A percentile compares a stretch with the other conserved stretches of the same genome.
Evolutionary conservation across 2,113 vertebrate species (phyloP).

Genomic region (Phodopus roborovskii): DNA sequence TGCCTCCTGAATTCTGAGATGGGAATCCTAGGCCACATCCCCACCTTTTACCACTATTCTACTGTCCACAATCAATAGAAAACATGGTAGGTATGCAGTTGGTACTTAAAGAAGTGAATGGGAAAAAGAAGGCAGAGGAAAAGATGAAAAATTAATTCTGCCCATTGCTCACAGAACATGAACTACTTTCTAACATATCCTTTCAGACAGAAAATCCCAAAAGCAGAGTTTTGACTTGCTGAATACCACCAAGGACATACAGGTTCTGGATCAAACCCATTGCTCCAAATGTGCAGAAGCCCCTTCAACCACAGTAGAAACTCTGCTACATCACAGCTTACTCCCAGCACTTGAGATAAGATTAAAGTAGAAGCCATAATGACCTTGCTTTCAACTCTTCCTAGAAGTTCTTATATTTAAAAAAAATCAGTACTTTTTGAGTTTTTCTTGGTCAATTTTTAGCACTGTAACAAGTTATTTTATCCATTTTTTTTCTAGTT

Average conservation of each 20-base stretch:
- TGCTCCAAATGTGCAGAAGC: neutral
- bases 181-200: neutral
- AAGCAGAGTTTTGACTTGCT: neutral
- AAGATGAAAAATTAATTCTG: neutral
- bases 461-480: neutral
- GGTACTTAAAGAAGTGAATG: neutral
- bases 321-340: no score
- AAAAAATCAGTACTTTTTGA: neutral
- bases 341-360: no score
- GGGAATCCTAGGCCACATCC: neutral
- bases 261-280: neutral
- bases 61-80: neutral
- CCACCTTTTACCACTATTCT: no score
- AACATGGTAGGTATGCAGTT: neutral
- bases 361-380: no score
- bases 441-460: neutral
- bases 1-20: neutral
- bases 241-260: accelerated
- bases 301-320: neutral
- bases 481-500: neutral
- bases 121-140: neutral
- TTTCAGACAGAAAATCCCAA: neutral
- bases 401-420: neutral
- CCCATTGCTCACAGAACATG: neutral
- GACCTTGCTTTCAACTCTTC: neutral